A percentile compares a stretch with the other conserved stretches of the same genome.
These are phyloP conservation scores for Leptothorax acervorum DNA, from an alignment of 2,888 invertebrate species.

Conservation along the genomic window DNA sequence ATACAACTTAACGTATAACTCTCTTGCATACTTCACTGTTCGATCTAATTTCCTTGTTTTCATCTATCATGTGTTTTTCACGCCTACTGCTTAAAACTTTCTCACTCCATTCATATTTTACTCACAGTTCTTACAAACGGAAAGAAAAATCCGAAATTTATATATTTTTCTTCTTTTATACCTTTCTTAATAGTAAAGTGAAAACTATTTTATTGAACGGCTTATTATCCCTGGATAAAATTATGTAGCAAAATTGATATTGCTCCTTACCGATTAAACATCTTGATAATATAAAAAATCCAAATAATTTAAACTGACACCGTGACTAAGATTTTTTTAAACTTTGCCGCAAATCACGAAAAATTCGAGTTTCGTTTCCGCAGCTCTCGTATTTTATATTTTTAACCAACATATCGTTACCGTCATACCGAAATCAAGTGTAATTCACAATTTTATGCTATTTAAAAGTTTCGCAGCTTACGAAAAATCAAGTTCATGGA, in stretches of 20 bases:
- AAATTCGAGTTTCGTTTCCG: not conserved
- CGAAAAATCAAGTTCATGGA: conserved; percentile 31
- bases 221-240: conserved; percentile 1
- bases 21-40: no score
- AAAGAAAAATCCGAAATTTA: not conserved
- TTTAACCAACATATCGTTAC: not conserved
- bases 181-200: not conserved
- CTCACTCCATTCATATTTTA: not conserved
- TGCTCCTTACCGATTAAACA: not conserved
- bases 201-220: not conserved
- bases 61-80: not conserved
- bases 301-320: not conserved
- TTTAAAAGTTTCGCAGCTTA: conserved; percentile 9
- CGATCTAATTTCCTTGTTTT: not conserved
- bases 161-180: not conserved
- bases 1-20: not conserved
- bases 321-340: not conserved
- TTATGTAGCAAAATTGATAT: not conserved
- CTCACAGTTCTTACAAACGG: not conserved
- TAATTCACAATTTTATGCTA: conserved; percentile 17
- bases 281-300: conserved; percentile 1
- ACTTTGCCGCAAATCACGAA: not conserved
- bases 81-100: not conserved
- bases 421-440: conserved; percentile 7
- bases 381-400: conserved; percentile 1